Evolutionary conservation across 2,888 invertebrate species (phyloP), one percentile per base, ranked within the genome.

Genomic region (Gari tellinella): DNA sequence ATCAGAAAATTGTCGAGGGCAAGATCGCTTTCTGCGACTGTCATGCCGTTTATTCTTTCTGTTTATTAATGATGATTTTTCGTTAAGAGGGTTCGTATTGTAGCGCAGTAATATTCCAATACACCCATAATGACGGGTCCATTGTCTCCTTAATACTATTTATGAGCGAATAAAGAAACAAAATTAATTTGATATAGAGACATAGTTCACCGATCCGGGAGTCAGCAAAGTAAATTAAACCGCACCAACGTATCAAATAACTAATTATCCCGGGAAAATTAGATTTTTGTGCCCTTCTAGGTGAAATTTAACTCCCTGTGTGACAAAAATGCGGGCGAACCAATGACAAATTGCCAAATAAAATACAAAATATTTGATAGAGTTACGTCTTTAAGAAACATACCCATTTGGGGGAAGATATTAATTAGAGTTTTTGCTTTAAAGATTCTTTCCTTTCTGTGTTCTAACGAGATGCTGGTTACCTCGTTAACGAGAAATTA

Each of bases 261-360:
- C 78, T 78, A 78, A 78, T 78, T 78, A 78, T 78, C 56, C 60
- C 46, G 8, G 25, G 69, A 78, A 70, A 78, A 78, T 78, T 78
- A 78, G 78, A 78, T 78, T 70, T 70, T 41, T 46, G 66, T 69
- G 66, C 70, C 73, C 60, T 45, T 37, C 56, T 46, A 63, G 55
- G 63, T 53, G 78, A 73, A 73, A 78, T 73, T 63, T 63, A 70
- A 70, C 73, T 56, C 69, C 58, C 17, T 19, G n/a, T 60, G 70
- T 78, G 78, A 66, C 78, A 78, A 63, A 70, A 73, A 78, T 70
- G 69, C 78, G 78, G 78, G 78, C 45, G 40, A 56, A 49, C 66
- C 66, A 52, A 73, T 73, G 78, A 78, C 68, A 78, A 78, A 78
- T 73, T 73, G 64, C 67, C 73, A 67, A 73, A 78, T 78, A 78